Evolutionary conservation across 1,140 invertebrate species (phyloP).

Genomic region (Dreissena rostriformis): DNA sequence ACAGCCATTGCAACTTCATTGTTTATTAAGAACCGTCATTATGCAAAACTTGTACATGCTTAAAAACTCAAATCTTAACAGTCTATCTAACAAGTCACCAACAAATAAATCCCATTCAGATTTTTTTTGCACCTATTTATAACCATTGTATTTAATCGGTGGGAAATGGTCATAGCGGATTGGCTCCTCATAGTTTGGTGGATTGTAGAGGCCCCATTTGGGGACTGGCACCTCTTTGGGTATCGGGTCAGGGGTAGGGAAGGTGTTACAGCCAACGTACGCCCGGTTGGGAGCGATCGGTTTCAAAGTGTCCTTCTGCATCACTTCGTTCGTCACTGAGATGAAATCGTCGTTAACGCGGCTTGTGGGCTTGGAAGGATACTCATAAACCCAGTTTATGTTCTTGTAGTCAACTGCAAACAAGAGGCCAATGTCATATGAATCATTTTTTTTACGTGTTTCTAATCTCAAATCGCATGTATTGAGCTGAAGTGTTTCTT

Average conservation of each 20-base stretch:
- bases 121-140: slow-evolving; percentile 48
- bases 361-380: slow-evolving; percentile 75
- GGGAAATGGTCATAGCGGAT: slow-evolving; percentile 71
- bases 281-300: slow-evolving; percentile 71
- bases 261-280: slow-evolving; percentile 67
- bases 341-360: slow-evolving; percentile 70
- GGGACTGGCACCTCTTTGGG: slow-evolving; percentile 73
- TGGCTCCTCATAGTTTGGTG: slow-evolving; percentile 75
- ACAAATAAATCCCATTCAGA: too few relatives aligned
- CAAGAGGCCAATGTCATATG: background rate
- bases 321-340: slow-evolving; percentile 71
- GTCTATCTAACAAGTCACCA: too few relatives aligned
- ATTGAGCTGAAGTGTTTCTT: too few relatives aligned
- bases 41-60: too few relatives aligned
- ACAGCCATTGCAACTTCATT: too few relatives aligned
- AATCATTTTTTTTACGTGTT: too few relatives aligned
- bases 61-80: too few relatives aligned
- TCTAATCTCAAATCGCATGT: too few relatives aligned
- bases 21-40: too few relatives aligned
- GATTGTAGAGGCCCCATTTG: slow-evolving; percentile 77
- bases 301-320: slow-evolving; percentile 69
- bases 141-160: slow-evolving; percentile 74
- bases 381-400: slow-evolving; percentile 75
- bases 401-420: slow-evolving; percentile 77
- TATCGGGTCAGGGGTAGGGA: slow-evolving; percentile 68